A percentile compares a stretch with the other conserved stretches of the same genome.
These are phyloP conservation scores for Macrosoma leucophasiata DNA, from an alignment of 2,888 invertebrate species.

Conservation along the genomic window DNA sequence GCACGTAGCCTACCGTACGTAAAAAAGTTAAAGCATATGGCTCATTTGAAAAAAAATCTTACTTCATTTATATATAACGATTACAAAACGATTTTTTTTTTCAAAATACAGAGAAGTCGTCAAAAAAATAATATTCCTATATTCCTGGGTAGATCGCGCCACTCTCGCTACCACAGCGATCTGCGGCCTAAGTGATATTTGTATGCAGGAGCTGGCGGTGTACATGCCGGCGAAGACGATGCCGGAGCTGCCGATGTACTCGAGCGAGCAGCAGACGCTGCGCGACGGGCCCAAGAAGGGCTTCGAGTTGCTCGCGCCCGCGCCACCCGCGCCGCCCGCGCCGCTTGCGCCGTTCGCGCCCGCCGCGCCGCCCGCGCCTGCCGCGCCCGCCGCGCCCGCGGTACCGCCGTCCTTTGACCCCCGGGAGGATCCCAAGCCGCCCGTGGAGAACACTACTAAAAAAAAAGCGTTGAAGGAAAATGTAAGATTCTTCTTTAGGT, in stretches of 20 bases:
- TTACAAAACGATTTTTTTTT: too few relatives aligned
- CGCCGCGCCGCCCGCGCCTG: constrained; percentile 20
- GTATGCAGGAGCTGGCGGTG: constrained; percentile 42
- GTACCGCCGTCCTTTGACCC: constrained; percentile 11
- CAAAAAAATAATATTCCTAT: too few relatives aligned
- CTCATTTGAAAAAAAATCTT: too few relatives aligned
- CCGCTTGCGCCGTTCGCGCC: constrained; percentile 16
- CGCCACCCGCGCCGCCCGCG: constrained; percentile 18
- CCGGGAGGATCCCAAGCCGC: constrained; percentile 16
- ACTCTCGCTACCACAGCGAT: too few relatives aligned
- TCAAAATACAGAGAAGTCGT: too few relatives aligned
- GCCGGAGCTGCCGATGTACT: constrained; percentile 55
- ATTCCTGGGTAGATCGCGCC: too few relatives aligned
- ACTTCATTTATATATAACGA: too few relatives aligned
- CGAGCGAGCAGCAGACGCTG: constrained; percentile 46
- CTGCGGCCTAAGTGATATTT: too few relatives aligned
- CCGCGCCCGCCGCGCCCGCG: constrained; percentile 25
- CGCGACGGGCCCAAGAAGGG: constrained; percentile 62
- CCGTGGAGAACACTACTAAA: constrained; percentile 26
- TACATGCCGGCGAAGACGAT: constrained; percentile 51
- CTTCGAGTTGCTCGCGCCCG: constrained; percentile 33
- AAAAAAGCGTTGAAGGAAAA: constrained; percentile 28
- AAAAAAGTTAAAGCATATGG: too few relatives aligned
- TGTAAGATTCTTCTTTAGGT: constrained; percentile 15
- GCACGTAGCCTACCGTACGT: too few relatives aligned